Evolutionary conservation across 2,888 invertebrate genomes (phyloP), one percentile per base, ranked within the genome.

Genomic region (Drosophila incognita): DNA sequence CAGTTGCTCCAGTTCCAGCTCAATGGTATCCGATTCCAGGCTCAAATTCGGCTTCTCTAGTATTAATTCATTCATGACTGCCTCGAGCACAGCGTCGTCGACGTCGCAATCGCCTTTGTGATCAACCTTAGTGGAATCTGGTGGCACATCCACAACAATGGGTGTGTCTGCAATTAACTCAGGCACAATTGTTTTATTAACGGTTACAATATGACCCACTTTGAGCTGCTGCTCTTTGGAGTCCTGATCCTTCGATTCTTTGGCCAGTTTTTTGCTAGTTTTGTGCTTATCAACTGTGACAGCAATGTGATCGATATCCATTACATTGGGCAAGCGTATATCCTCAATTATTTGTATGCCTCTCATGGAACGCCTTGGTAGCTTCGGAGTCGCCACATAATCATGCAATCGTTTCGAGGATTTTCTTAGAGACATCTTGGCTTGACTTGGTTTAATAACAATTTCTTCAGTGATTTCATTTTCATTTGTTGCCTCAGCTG

Each of bases 281-380:
- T 24, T 35, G 10, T 21, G 42, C n/a, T 13, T 58, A 61, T 87
- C 83, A 8, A 87, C 76, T 4, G 48, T 56, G 10, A 62, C 5
- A 4, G 85, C 79, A 56, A 88, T 75, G 51, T 81, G 21, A 7
- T 76, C 82, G n/a, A 88, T 75, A 46, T 82, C 63, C 31, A 78
- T 71, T 31, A 77, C 76, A 13, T 61, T 35, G 1, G 89, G 87
- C 59, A 90, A 59, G 0, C 83, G 84, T 52, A 90, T 79, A 48
- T 86, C 69, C 35, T 89, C 90, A 33, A 90, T 84, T 31, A 89
- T 89, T 58, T 76, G 64, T 13, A 89, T 81, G n/a, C 60, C 42
- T 4, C 60, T 42, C 33, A 29, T 51, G 4, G 38, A 7, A 6
- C 59, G 56, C 40, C 5, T 7, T 29, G 57, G 31, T 4, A 42